Percentiles rank a stretch among this genome's conserved stretches.
These are phyloP conservation scores for Speoplatyrhinus poulsoni DNA, from an alignment of 2,113 vertebrate genomes.

Conservation along the genomic window DNA sequence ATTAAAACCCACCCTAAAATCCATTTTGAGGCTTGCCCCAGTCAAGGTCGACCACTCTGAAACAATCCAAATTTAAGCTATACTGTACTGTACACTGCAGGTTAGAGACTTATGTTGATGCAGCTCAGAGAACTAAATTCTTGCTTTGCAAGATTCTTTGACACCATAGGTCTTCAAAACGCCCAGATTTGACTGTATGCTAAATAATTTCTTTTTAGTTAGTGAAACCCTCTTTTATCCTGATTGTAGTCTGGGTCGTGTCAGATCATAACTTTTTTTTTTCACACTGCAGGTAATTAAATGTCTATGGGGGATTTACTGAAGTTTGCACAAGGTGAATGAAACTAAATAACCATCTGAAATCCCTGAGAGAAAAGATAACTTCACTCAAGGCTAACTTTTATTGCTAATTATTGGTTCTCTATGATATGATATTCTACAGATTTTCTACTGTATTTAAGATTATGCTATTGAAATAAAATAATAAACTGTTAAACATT, in stretches of 20 bases:
- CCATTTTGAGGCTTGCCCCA: slow-evolving; percentile 42
- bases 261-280: slow-evolving; percentile 61
- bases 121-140: slow-evolving; percentile 25
- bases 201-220: slow-evolving; percentile 65
- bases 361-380: slow-evolving; percentile 42
- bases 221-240: slow-evolving; percentile 66
- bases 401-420: slow-evolving; percentile 60
- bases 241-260: slow-evolving; percentile 65
- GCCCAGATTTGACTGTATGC: slow-evolving; percentile 53
- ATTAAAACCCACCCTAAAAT: slow-evolving; percentile 49
- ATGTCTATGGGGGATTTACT: slow-evolving; percentile 65
- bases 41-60: slow-evolving; percentile 43
- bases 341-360: slow-evolving; percentile 54
- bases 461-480: slow-evolving; percentile 62
- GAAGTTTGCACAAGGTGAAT: slow-evolving; percentile 70
- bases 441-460: slow-evolving; percentile 37
- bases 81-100: slow-evolving; percentile 21
- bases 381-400: slow-evolving; percentile 63
- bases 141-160: slow-evolving; percentile 9
- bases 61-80: slow-evolving; percentile 19
- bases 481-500: slow-evolving; percentile 63
- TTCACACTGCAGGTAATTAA: slow-evolving; percentile 65
- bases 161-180: slow-evolving; percentile 66
- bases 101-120: slow-evolving; percentile 9
- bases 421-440: slow-evolving; percentile 43